A percentile compares a stretch with the other conserved stretches of the same genome.
Evolutionary conservation across 2,888 invertebrate genomes (phyloP).

Genomic region (Ormia ochracea): DNA sequence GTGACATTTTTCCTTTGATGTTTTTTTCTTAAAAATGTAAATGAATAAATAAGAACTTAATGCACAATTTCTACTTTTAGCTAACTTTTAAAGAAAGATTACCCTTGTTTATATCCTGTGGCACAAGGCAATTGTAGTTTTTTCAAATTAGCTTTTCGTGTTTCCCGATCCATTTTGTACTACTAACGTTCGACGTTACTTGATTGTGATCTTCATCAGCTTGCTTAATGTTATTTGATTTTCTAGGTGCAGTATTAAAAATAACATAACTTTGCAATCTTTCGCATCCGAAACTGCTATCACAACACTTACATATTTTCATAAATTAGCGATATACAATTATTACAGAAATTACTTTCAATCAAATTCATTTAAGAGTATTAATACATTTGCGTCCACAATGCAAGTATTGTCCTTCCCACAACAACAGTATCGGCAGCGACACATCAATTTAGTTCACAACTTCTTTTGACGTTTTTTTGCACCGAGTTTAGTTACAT

Average conservation of each 20-base stretch:
- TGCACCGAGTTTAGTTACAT: not conserved
- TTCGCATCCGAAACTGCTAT: constrained; percentile 65
- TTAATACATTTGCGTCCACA: constrained; percentile 68
- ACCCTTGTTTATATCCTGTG: constrained; percentile 31
- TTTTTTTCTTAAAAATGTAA: constrained; percentile 64
- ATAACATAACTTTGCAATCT: constrained; percentile 68
- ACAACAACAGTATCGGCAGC: constrained; percentile 77
- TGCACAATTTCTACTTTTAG: constrained; percentile 2
- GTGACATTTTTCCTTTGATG: constrained; percentile 57
- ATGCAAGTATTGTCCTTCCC: constrained; percentile 69
- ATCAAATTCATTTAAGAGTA: constrained; percentile 65
- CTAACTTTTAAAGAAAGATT: constrained; percentile 42
- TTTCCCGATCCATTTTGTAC: constrained; percentile 69
- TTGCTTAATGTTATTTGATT: constrained; percentile 66
- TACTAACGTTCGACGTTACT: constrained; percentile 64
- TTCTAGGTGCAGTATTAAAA: constrained; percentile 66
- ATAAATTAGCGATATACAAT: constrained; percentile 68
- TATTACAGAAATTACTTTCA: not conserved
- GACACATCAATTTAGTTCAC: constrained; percentile 77
- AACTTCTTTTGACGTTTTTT: constrained; percentile 49
- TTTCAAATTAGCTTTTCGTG: constrained; percentile 70
- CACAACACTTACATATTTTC: constrained; percentile 60
- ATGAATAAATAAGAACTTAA: not conserved
- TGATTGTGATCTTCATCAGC: constrained; percentile 68
- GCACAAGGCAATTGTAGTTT: constrained; percentile 69